Conservation (phyloP, 2,113 vertebrate genomes). For the Lipophrys pholis region DNA sequence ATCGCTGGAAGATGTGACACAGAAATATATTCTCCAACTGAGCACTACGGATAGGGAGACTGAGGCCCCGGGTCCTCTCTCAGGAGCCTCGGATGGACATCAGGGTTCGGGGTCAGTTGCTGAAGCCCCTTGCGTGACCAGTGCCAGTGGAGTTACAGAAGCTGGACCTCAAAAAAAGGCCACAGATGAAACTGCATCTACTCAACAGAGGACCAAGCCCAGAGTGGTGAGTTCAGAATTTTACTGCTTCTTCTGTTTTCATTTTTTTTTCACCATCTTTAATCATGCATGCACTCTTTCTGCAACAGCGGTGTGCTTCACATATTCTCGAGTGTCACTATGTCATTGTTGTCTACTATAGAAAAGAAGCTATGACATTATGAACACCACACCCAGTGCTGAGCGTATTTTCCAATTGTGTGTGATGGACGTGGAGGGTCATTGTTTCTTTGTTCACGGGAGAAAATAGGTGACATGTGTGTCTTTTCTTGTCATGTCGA, state of each 20-base stretch:
- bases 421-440: background rate
- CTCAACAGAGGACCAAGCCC: slow-evolving; percentile 87
- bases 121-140: slow-evolving; percentile 79
- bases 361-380: background rate
- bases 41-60: slow-evolving; percentile 76
- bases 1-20: slow-evolving; percentile 90
- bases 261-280: background rate
- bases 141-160: slow-evolving; percentile 73
- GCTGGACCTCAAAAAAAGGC: slow-evolving; percentile 77
- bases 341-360: slow-evolving; percentile 3
- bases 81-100: slow-evolving; percentile 44
- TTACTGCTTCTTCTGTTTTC: background rate
- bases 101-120: slow-evolving; percentile 43
- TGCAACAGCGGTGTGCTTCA: background rate
- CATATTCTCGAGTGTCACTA: background rate
- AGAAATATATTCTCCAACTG: slow-evolving; percentile 88
- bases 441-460: background rate
- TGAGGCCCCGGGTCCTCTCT: slow-evolving; percentile 48
- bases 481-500: background rate
- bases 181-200: slow-evolving; percentile 79
- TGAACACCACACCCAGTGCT: slow-evolving; percentile 2
- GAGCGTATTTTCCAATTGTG: background rate
- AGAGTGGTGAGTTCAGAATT: slow-evolving; percentile 91
- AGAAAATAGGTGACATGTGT: background rate
- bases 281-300: too few relatives aligned